Base-by-base conservation (phyloP, 2,888 invertebrate species). In the Loripinus fragilis region DNA sequence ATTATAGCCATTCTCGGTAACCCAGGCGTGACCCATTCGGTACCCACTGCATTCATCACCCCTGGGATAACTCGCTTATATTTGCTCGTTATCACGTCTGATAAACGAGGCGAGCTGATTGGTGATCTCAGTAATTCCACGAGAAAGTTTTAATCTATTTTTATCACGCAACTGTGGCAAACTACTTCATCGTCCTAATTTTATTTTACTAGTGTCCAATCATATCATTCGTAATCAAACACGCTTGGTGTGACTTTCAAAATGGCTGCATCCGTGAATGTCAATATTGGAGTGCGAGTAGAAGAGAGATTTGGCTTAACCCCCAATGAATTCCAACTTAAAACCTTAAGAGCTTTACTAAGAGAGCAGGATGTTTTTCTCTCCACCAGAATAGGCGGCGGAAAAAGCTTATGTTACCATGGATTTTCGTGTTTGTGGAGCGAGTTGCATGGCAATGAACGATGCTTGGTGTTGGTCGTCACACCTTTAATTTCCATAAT, bases 111-210 rank as follows among this genome's bases (percentile, higher is more conserved):
- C 60, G 20, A 20, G 30, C 60, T 33, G 60, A 60, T 60, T 60
- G 60, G 60, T 60, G 60, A 60, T 60, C 60, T 33, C 3, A 60
- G 30, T 30, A 33, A 10, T 33, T 60, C 60, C 60, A 5, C 33
- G 30, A 60, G 60, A 60, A 60, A 30, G n/a, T 33, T 33, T 60
- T 60, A 33, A 20, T 33, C 60, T 60, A 60, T 60, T 60, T 60
- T 60, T 60, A 60, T 60, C 60, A 33, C 60, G 23, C 33, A 33
- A 20, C 30, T 33, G 8, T 33, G 15, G 17, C 60, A 33, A 33
- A 33, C 20, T 33, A 60, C 30, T 30, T 60, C 60, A 60, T 60
- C 30, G 60, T 33, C 33, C 60, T 60, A 60, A 33, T 33, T 60
- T 60, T 60, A 33, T 33, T 30, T 60, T 5, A 33, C 60, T 1